Conservation (phyloP, 2,888 invertebrate species). For the Microctonus brassicae region DNA sequence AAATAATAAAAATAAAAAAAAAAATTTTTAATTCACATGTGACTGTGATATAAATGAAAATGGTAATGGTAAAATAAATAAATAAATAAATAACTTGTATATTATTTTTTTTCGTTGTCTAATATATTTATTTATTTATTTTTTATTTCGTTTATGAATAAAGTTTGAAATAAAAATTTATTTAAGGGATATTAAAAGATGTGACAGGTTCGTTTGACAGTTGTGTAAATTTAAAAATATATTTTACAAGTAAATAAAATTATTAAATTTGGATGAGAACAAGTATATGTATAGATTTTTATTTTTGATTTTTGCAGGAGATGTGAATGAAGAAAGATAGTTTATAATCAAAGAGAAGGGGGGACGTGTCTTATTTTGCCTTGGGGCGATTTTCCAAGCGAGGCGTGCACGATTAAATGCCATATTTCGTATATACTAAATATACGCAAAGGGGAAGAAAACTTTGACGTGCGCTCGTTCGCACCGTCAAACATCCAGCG, state of each 20-base stretch:
- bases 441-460: slow-evolving; percentile 31
- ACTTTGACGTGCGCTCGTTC: slow-evolving; percentile 46
- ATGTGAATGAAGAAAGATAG: not conserved
- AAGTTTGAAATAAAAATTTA: not conserved
- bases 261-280: not conserved
- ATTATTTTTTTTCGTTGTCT: not conserved
- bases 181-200: not conserved
- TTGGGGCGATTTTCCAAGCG: slow-evolving; percentile 18
- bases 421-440: slow-evolving; percentile 23
- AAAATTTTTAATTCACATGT: not conserved
- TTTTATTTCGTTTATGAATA: not conserved
- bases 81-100: not conserved
- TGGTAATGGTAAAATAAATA: not conserved
- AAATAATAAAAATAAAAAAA: not conserved
- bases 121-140: not conserved
- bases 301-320: not conserved
- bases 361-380: slow-evolving; percentile 9
- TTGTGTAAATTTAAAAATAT: not conserved
- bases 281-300: not conserved
- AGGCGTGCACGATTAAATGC: slow-evolving; percentile 34
- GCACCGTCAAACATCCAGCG: slow-evolving; percentile 42
- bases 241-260: not conserved
- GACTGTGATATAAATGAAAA: not conserved
- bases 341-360: no score
- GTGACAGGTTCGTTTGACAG: not conserved